Percentiles rank a stretch among this genome's conserved stretches.
Evolutionary conservation across 2,113 vertebrate species (phyloP).

Genomic region (Hemiprocne comata): DNA sequence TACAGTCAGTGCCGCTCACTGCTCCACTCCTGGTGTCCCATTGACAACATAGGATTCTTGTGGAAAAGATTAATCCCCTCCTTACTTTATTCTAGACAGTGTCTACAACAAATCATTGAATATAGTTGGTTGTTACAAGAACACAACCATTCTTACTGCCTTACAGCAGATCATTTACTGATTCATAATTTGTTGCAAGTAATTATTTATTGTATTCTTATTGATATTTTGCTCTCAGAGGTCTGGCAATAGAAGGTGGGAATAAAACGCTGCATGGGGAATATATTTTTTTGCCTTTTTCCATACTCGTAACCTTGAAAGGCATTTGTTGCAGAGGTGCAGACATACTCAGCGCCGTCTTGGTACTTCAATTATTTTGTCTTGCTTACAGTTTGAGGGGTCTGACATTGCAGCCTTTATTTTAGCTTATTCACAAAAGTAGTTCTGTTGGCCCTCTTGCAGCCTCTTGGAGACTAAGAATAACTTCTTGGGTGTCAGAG

Average conservation of each 20-base stretch:
- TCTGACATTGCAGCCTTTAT: neutral
- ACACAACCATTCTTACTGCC: neutral
- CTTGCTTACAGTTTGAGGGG: neutral
- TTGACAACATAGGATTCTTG: neutral
- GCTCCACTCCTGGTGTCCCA: neutral
- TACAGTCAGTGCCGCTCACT: neutral
- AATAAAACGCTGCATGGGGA: neutral
- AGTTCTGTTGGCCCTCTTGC: neutral
- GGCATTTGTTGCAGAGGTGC: neutral
- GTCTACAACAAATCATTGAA: neutral
- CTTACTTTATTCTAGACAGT: neutral
- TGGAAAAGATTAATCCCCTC: conserved; percentile 9
- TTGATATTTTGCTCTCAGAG: neutral
- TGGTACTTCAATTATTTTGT: neutral
- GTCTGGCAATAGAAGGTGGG: neutral
- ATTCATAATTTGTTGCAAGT: neutral
- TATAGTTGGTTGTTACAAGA: neutral
- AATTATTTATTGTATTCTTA: neutral
- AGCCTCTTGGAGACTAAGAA: neutral
- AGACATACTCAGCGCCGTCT: neutral
- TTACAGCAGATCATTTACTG: neutral
- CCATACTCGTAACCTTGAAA: neutral
- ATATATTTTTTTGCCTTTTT: neutral
- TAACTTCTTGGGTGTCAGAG: neutral
- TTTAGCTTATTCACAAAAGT: neutral